phyloP scores from a whole-genome alignment of 2,797 vertebrate species.

The Coregonus sp. region DNA sequence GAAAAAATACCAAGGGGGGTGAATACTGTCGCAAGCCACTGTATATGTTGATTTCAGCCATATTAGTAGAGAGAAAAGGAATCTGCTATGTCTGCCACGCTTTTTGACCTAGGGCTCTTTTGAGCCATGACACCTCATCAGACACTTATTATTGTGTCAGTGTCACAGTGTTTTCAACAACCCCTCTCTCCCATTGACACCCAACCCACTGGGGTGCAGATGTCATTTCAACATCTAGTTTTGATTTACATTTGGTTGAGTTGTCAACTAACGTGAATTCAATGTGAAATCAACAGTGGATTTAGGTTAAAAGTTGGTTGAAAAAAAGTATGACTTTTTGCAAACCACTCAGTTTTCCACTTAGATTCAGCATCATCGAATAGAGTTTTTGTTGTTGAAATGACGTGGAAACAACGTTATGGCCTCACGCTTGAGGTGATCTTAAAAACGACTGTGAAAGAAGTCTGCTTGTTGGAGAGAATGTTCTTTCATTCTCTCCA shows the following conservation, averaged over 20 bases:
- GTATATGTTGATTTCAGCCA: not conserved
- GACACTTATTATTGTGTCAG: not conserved
- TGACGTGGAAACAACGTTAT: constrained; percentile 9
- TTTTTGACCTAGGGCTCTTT: not conserved
- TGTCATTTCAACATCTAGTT: no score
- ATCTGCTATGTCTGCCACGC: not conserved
- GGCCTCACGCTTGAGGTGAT: constrained; percentile 19
- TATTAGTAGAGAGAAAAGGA: not conserved
- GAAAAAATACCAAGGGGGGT: no score
- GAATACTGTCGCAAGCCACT: no score
- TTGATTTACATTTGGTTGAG: no score
- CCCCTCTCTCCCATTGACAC: not conserved
- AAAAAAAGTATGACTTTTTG: no score
- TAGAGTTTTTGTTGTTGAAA: no score
- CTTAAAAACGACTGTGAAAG: constrained; percentile 12
- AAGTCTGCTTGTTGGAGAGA: constrained; percentile 1
- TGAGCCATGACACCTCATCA: not conserved
- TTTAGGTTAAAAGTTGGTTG: no score
- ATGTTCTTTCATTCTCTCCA: constrained; percentile 44
- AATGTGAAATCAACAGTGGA: no score
- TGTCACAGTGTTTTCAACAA: not conserved
- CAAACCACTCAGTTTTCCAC: no score
- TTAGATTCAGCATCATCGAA: no score
- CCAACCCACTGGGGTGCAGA: no score
- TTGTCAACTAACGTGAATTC: no score